Conservation (phyloP, 2,888 invertebrate genomes). For the Patella pellucida region DNA sequence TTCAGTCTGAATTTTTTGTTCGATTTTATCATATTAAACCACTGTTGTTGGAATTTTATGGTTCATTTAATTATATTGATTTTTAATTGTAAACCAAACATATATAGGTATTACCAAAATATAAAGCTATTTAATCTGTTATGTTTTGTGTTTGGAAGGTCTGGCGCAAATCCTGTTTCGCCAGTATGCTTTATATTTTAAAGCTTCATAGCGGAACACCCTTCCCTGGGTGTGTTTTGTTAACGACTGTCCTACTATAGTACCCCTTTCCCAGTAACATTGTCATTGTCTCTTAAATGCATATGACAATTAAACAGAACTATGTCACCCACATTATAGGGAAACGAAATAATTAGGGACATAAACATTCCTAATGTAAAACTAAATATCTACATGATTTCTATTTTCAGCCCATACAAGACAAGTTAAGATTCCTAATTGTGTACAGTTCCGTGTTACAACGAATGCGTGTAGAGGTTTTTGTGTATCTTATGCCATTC, state of each 20-base stretch:
- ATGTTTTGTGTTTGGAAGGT: too few relatives aligned
- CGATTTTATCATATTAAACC: neutral
- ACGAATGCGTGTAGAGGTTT: conserved; percentile 90
- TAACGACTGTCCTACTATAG: neutral
- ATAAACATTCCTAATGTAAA: too few relatives aligned
- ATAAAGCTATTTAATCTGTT: too few relatives aligned
- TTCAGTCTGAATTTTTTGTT: neutral
- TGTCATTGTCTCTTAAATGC: neutral
- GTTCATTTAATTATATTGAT: neutral
- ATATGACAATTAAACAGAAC: too few relatives aligned
- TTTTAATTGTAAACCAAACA: too few relatives aligned
- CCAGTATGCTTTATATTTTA: too few relatives aligned
- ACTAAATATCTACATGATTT: neutral
- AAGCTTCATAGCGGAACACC: too few relatives aligned
- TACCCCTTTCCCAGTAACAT: neutral
- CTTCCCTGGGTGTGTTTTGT: too few relatives aligned
- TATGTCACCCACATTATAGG: too few relatives aligned
- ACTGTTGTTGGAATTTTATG: neutral
- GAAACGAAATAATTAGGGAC: too few relatives aligned
- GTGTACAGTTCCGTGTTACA: conserved; percentile 86
- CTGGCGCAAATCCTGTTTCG: too few relatives aligned
- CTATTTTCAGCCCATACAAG: conserved; percentile 81
- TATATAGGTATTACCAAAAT: too few relatives aligned
- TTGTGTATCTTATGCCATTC: conserved; percentile 89
- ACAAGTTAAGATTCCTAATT: conserved; percentile 85